Evolutionary conservation across 2,113 vertebrate genomes (phyloP).

Genomic region (Trinectes maculatus): DNA sequence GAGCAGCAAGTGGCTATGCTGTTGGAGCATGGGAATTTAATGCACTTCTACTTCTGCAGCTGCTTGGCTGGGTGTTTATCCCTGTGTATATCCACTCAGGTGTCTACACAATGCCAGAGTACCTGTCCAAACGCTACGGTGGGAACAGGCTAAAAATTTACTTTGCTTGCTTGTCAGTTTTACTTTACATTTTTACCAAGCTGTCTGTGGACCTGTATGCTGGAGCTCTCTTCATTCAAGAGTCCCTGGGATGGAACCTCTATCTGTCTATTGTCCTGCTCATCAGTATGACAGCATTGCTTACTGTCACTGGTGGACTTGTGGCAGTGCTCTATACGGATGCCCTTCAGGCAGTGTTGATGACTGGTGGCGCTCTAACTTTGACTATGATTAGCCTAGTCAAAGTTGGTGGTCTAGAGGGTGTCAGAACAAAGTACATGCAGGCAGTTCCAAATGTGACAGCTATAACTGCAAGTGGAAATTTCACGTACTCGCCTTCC

Average conservation of each 20-base stretch:
- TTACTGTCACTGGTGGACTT: conserved; percentile 95
- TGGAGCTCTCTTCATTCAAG: conserved; percentile 97
- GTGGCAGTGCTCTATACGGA: conserved; percentile 98
- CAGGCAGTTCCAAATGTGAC: conserved; percentile 90
- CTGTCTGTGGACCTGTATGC: conserved; percentile 98
- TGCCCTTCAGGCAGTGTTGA: conserved; percentile 94
- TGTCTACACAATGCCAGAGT: conserved; percentile 98
- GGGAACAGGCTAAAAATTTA: conserved; percentile 96
- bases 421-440: conserved; percentile 94
- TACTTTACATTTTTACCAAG: conserved; percentile 98
- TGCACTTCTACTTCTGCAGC: conserved; percentile 95
- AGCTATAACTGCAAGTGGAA: conserved; percentile 87
- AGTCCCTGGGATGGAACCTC: conserved; percentile 97
- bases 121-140: conserved; percentile 95
- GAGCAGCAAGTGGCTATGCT: conserved; percentile 97
- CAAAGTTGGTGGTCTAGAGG: conserved; percentile 93
- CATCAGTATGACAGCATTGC: conserved; percentile 93
- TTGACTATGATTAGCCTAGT: conserved; percentile 91
- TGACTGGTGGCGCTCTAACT: conserved; percentile 94
- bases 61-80: conserved; percentile 98
- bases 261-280: conserved; percentile 95
- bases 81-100: conserved; percentile 97
- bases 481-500: conserved; percentile 88
- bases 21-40: conserved; percentile 99
- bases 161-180: conserved; percentile 91